These are phyloP conservation scores for Smutsia temminckii DNA, from an alignment of 2,797 vertebrate species.

Conservation along the genomic window DNA sequence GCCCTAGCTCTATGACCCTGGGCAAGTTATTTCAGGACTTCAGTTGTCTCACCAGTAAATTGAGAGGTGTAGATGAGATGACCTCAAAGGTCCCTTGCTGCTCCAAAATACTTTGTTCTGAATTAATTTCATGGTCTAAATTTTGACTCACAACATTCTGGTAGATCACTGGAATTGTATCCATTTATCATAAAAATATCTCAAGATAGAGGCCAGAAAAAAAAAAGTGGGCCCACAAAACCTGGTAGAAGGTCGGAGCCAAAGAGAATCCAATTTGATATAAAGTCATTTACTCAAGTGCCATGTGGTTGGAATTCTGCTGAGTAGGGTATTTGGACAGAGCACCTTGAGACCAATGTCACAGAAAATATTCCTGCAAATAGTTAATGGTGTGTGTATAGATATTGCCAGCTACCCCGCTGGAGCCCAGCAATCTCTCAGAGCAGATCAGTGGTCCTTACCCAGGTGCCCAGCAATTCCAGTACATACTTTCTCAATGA, in stretches of 20 bases:
- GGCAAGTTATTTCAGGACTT: background rate
- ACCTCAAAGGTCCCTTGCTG: background rate
- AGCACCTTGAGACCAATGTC: constrained; percentile 79
- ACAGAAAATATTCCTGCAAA: constrained; percentile 71
- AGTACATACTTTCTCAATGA: constrained; percentile 52
- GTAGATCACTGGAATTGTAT: constrained; percentile 7
- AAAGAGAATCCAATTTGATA: constrained; percentile 62
- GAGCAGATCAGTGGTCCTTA: constrained; percentile 60
- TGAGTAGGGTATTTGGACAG: constrained; percentile 62
- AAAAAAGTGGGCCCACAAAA: background rate
- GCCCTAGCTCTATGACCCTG: background rate
- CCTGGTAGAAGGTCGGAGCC: constrained; percentile 30
- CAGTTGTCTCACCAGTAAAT: background rate
- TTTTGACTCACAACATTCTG: background rate
- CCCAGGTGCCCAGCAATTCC: constrained; percentile 48
- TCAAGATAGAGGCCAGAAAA: background rate
- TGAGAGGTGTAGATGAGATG: background rate
- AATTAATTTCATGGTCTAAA: background rate
- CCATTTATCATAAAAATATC: constrained; percentile 34
- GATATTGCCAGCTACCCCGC: constrained; percentile 34
- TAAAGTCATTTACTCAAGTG: constrained; percentile 60
- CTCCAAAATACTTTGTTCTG: background rate
- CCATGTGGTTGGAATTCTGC: constrained; percentile 61
- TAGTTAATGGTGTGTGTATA: constrained; percentile 75
- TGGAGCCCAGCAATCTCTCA: constrained; percentile 49